Percentiles rank a stretch among this genome's conserved stretches.
These are phyloP conservation scores for Amblyjoppa fuscipennis DNA, from an alignment of 2,888 invertebrate species.

Conservation along the genomic window DNA sequence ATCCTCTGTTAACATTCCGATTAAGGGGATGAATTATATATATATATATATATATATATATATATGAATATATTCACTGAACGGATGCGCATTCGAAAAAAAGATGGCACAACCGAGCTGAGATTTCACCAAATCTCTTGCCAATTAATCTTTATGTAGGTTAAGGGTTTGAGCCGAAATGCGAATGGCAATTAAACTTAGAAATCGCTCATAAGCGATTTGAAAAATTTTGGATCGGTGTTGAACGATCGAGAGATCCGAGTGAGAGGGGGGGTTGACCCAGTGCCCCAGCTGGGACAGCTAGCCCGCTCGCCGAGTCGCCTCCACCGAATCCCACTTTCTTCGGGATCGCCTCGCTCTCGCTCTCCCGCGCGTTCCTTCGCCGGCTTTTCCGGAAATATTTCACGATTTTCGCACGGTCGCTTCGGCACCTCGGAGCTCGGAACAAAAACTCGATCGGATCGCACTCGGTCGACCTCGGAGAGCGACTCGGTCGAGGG, in stretches of 20 bases:
- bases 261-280: slow-evolving; percentile 60
- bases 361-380: background rate
- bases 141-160: too few species aligned
- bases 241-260: slow-evolving; percentile 34
- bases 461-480: slow-evolving; percentile 9
- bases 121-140: too few species aligned
- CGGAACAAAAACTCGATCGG: background rate
- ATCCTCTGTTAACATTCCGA: background rate
- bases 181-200: too few species aligned
- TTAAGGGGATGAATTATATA: too few species aligned
- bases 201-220: background rate
- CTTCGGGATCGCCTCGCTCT: slow-evolving; percentile 30
- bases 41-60: too few species aligned
- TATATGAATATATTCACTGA: too few species aligned
- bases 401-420: slow-evolving; percentile 1
- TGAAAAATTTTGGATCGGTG: background rate
- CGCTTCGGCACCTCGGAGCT: background rate
- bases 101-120: too few species aligned
- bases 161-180: too few species aligned
- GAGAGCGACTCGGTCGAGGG: slow-evolving; percentile 42
- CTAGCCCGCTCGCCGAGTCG: slow-evolving; percentile 15
- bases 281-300: slow-evolving; percentile 59
- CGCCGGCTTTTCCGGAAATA: background rate
- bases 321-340: slow-evolving; percentile 58
- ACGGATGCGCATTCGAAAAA: too few species aligned